Evolutionary conservation across 1,140 invertebrate genomes (phyloP).

Genomic region (Rhopalosiphum padi): DNA sequence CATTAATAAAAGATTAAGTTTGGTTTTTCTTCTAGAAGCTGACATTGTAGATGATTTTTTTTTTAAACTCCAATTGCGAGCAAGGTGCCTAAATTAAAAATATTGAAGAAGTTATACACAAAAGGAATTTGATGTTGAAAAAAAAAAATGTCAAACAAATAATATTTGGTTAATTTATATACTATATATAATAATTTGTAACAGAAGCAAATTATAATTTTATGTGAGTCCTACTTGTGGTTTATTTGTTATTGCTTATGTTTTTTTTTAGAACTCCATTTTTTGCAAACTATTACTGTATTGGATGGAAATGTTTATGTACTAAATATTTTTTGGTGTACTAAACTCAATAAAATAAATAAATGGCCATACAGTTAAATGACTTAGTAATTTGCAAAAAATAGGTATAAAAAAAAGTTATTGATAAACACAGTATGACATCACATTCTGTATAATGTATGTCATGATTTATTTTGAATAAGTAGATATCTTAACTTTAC

Average conservation of each 20-base stretch:
- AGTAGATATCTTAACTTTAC: neutral
- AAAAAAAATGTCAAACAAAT: neutral
- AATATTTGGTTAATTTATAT: neutral
- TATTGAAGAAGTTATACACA: neutral
- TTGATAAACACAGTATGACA: neutral
- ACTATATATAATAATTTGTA: neutral
- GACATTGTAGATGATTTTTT: conserved; percentile 12
- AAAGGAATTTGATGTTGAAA: neutral
- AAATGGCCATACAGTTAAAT: neutral
- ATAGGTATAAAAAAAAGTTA: neutral
- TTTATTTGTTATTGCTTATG: neutral
- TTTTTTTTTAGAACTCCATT: neutral
- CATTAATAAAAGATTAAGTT: conserved; percentile 2
- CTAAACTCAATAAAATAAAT: neutral
- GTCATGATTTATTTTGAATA: neutral
- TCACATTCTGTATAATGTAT: neutral
- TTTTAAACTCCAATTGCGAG: conserved; percentile 45
- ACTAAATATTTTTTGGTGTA: neutral
- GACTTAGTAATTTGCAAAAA: neutral
- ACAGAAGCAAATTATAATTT: neutral
- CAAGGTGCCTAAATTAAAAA: conserved; percentile 31
- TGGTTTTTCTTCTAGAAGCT: conserved; percentile 6
- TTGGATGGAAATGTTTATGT: neutral
- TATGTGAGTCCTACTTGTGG: neutral
- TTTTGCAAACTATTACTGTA: neutral